phyloP scores from a whole-genome alignment of 1,140 invertebrate genomes.

The Pentalonia nigronervosa region DNA sequence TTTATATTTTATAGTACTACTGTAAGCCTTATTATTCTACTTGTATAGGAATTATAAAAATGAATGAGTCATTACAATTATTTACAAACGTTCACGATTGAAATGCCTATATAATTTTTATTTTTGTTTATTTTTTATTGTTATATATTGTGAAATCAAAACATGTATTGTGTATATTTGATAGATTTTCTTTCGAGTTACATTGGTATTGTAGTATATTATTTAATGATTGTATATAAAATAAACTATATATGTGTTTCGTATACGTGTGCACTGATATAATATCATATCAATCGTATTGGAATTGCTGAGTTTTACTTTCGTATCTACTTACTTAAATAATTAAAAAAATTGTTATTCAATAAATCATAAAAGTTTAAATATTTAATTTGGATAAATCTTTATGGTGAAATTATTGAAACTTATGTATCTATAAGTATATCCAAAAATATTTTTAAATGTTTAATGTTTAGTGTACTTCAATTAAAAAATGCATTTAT shows the following conservation, averaged over 20 bases:
- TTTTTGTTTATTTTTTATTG: slow-evolving; percentile 16
- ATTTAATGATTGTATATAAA: slow-evolving; percentile 23
- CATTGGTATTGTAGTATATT: not conserved
- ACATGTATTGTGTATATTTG: not conserved
- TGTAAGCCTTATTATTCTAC: not conserved
- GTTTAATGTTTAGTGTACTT: not conserved
- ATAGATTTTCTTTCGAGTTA: slow-evolving; percentile 38
- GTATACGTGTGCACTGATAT: not conserved
- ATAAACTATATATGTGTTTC: not conserved
- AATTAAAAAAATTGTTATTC: not conserved
- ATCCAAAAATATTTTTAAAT: not conserved
- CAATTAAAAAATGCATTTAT: not conserved
- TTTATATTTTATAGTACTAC: not conserved
- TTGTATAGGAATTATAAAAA: slow-evolving; percentile 15
- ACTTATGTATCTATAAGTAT: not conserved
- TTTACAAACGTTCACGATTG: slow-evolving; percentile 8
- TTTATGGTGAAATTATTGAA: not conserved
- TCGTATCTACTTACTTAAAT: not conserved
- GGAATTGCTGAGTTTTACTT: not conserved
- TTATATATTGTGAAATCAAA: slow-evolving; percentile 20
- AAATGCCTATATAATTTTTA: not conserved
- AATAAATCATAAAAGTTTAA: not conserved
- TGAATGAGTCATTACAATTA: not conserved
- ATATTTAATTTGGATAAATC: not conserved
- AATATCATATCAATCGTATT: not conserved